Evolutionary conservation across 2,888 invertebrate species (phyloP).

Genomic region (Bimastos eiseni): DNA sequence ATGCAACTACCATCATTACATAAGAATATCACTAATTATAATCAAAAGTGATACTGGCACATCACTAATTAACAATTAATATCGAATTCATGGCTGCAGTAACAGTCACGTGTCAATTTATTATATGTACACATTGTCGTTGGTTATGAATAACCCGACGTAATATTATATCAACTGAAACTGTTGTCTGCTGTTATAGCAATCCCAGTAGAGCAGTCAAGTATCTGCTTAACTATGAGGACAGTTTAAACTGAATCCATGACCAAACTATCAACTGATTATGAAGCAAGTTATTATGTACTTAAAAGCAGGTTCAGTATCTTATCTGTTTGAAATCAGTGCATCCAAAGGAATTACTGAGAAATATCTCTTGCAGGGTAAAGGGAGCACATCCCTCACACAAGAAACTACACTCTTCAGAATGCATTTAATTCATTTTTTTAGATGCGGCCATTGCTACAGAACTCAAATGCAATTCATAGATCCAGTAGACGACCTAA

Average conservation of each 20-base stretch:
- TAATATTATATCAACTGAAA: neutral
- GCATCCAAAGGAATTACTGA: neutral
- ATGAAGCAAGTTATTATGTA: neutral
- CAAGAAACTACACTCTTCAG: neutral
- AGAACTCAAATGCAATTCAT: neutral
- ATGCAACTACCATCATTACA: neutral
- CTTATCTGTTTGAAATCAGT: neutral
- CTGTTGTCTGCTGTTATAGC: neutral
- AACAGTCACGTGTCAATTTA: neutral
- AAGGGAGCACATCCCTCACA: neutral
- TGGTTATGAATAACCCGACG: neutral
- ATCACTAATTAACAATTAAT: neutral
- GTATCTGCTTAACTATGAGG: neutral
- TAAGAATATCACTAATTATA: neutral
- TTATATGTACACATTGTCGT: neutral
- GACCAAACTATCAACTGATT: too few relatives aligned
- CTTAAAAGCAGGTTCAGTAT: neutral
- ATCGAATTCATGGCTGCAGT: neutral
- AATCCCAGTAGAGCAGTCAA: neutral
- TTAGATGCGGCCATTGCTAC: neutral
- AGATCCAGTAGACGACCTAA: neutral
- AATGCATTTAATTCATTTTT: neutral
- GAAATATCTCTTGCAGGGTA: neutral
- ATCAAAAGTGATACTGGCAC: constrained; percentile 6
- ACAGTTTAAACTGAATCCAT: too few relatives aligned